Conservation (phyloP, 35 echinoderm and acorn worm genomes). For the Lytechinus pictus region DNA sequence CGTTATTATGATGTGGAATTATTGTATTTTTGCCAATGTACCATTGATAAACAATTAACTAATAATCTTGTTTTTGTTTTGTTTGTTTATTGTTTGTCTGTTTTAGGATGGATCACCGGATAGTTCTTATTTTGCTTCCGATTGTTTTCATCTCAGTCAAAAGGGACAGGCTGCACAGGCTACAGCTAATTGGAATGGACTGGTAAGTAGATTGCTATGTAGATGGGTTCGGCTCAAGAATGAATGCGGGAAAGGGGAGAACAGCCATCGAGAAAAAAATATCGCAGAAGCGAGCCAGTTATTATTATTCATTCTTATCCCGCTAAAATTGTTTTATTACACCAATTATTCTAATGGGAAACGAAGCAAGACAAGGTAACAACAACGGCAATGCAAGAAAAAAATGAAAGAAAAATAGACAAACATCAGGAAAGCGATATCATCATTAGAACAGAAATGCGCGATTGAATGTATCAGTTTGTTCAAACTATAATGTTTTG, state of each 20-base stretch:
- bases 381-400: not conserved
- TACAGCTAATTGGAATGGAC: constrained; percentile 70
- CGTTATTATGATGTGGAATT: no score
- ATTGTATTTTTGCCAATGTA: no score
- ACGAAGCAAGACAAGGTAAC: not conserved
- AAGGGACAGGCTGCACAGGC: constrained; percentile 67
- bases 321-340: no score
- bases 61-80: not conserved
- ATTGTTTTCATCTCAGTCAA: constrained; percentile 80
- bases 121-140: constrained; percentile 67
- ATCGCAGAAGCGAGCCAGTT: not conserved
- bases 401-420: no score
- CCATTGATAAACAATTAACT: no score
- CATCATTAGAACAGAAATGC: not conserved
- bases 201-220: constrained; percentile 48
- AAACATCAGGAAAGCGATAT: no score
- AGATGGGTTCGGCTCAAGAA: not conserved
- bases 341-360: no score
- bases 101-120: constrained; percentile 64
- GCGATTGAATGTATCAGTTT: not conserved
- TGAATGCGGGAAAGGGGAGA: not conserved
- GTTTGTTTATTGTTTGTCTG: not conserved
- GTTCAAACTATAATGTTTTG: not conserved
- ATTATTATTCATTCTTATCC: no score
- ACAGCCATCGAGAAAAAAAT: not conserved